Percentiles rank a stretch among this genome's conserved stretches.
phyloP scores from a whole-genome alignment of 2,888 invertebrate species.

The Corbicula japonica region DNA sequence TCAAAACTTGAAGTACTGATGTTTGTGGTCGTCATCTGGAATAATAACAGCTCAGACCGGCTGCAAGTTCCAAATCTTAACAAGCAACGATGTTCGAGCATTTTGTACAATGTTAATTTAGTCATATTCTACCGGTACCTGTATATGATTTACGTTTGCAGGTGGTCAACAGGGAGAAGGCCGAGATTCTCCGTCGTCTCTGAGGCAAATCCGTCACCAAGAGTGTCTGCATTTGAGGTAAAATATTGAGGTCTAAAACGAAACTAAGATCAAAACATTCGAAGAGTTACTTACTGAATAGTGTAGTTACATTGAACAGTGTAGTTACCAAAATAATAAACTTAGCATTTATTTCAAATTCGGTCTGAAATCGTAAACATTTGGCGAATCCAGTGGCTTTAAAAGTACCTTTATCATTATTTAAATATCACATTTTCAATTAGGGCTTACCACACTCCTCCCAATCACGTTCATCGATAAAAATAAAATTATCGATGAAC shows the following conservation, averaged over 20 bases:
- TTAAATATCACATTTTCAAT: neutral
- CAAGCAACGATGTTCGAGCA: too few relatives aligned
- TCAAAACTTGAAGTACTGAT: too few relatives aligned
- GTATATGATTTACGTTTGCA: neutral
- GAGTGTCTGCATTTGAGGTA: slow-evolving; percentile 50
- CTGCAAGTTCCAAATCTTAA: too few relatives aligned
- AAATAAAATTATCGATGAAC: too few relatives aligned
- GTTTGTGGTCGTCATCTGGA: too few relatives aligned
- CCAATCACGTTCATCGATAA: too few relatives aligned
- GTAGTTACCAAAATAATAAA: neutral
- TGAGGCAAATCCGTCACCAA: slow-evolving; percentile 46
- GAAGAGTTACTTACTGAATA: neutral
- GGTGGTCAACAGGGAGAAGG: neutral
- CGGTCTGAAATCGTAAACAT: neutral
- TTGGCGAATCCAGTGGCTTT: neutral
- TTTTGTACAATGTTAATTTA: too few relatives aligned
- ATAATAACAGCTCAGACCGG: too few relatives aligned
- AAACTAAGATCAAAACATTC: neutral
- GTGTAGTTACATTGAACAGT: neutral
- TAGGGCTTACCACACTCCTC: too few relatives aligned
- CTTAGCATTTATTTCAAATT: neutral
- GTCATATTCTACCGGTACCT: neutral
- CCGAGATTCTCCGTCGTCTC: slow-evolving; percentile 10
- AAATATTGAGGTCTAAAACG: too few relatives aligned
- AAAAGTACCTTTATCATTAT: slow-evolving; percentile 11